Base-by-base conservation (phyloP, 1,140 invertebrate species). In the Frieseomelitta varia region DNA sequence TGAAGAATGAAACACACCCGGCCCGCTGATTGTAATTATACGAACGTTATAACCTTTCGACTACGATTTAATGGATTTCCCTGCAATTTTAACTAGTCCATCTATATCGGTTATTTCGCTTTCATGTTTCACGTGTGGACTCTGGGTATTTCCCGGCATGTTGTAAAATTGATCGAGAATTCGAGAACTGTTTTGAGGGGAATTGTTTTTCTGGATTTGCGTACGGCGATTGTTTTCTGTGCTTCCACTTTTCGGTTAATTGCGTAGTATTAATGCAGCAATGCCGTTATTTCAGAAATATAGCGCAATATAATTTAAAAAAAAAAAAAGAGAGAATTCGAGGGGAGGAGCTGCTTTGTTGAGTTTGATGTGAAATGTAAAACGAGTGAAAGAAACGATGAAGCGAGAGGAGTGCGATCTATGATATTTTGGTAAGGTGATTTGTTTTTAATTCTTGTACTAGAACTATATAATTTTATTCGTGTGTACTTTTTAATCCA, bases 41-140 rank as follows among this genome's bases (percentile, higher is more conserved):
- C 61, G n/a, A 34, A 67, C 61, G 47, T 34, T 67, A 77, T 77
- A 30, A 77, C 73, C 39, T 75, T 58, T 75, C 53, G 24, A 19
- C 53, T 34, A 34, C 55, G 39, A 14, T 75, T 30, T 75, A 75
- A 75, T 75, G 27, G 73, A 14, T 75, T 75, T 39, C 30, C 34
- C 14, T 47, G 39, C 56, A n/a, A 77, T 77, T 76, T 58, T 24
- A 39, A 76, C 55, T 47, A 47, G 24, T 61, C 17, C 47, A 15
- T 0, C 1, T 74, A 4, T 2, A 47, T 47, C 58, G 55, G 17
- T 8, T n/a, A 14, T 21, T 30, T 27, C 39, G 17, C 39, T 47
- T 11, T 58, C n/a, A 1, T 11, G 30, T n/a, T 58, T 58, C 24
- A 6, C 39, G 8, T 10, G 0, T 17, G 39, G 30, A n/a, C 58